Base-by-base conservation (phyloP, 2,888 invertebrate species). In the Cataglyphis rosenhaueri region DNA sequence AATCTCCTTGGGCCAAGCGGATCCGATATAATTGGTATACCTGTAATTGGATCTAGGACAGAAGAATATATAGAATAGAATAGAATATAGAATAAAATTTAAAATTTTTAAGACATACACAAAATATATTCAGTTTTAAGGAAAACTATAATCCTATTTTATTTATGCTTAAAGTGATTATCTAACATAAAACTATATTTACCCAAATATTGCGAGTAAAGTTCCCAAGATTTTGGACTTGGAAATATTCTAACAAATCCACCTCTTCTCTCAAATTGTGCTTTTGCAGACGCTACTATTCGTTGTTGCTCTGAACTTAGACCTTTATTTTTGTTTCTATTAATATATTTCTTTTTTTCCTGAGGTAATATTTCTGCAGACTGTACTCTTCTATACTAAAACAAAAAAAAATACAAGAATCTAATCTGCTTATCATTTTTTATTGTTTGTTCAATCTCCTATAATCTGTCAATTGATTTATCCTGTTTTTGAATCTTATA, bases 171-270 rank as follows among this genome's bases (percentile, higher is more conserved):
- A 12, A 65, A 70, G 32, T 57, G 15, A 41, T 3, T 66, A 32
- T 25, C 5, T 9, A 38, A 61, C 4, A 57, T 6, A 64, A 35
- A 70, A 21, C 64, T 68, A 62, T 38, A 81, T 84, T 91, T 90
- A 97, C 97, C 97, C 66, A 98, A 95, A 92, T 97, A 98, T 91
- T 96, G 96, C 18, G 97, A 96, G 94, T 98, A 98, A 92, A 97
- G 96, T 93, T 96, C 96, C 98, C 98, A 98, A 29, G 98, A 97
- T 94, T 98, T 98, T 85, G 97, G 96, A 32, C 98, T 97, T 29
- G 99, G 99, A 95, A 98, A 99, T 91, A 99, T 98, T 68, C 98
- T 95, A 12, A 98, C 97, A 95, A 97, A 99, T 44, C 98, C 98
- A 3, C 98, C 98, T 38, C 98, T 95, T 1, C 98, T 95, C 32